Evolutionary conservation across 2,888 invertebrate species (phyloP), one percentile per base, ranked within the genome.

Genomic region (Monoplex corrugatus): DNA sequence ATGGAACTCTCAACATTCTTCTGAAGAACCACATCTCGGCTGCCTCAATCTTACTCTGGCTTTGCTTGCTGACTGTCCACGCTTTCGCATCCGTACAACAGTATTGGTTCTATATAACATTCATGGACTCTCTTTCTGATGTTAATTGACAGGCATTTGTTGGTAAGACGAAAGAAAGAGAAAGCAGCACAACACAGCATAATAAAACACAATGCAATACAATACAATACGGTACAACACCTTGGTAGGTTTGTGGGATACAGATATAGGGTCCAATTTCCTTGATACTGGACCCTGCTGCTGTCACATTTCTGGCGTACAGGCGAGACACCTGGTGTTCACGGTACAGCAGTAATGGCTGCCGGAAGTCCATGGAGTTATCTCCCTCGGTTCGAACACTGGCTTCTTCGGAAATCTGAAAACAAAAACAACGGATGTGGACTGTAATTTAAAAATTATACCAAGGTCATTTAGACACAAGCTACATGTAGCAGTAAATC

Each of bases 261-360:
- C 83, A 83, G 44, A 88, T 23, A n/a, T 32, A 88, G 8, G 88
- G 88, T 0, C 83, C 88, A 28, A 82, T 68, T 83, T 88, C 88
- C 78, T 78, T 75, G 28, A 35, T 28, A 23, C 40, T 63, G 8
- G 82, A 23, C n/a, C 57, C 32, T 32, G 78, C 45, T 44, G 78
- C 32, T 13, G 82, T 82, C 38, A 88, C 83, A 57, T 80, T 83
- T 23, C 88, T 50, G 63, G 88, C 88, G 44, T 88, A 88, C 35
- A 88, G 83, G 16, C 88, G 88, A 35, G 88, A 50, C 88, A 43
- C 63, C 57, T 83, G 88, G 83, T 88, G 88, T 44, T 88, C 83
- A 8, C 88, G 88, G 35, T 80, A 88, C 23, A 88, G 68, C 32
- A 88, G 83, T 10, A 88, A 68, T 35, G 88, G 88, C 68, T 88